Percentiles rank a stretch among this genome's conserved stretches.
Conservation (phyloP, 2,888 invertebrate genomes). For the Dioctria rufipes region DNA sequence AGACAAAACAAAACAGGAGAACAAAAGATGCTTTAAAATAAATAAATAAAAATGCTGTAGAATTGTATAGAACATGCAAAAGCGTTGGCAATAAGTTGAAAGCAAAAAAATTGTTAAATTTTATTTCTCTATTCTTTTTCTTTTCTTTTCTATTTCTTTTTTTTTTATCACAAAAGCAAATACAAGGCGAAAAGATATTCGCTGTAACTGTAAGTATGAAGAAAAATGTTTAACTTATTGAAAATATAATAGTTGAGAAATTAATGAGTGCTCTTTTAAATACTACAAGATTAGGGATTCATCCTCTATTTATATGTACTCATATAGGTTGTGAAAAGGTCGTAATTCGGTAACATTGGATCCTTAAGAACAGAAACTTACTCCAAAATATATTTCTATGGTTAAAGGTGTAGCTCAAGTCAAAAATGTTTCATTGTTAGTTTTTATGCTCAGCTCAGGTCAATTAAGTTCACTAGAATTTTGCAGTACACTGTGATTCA, state of each 20-base stretch:
- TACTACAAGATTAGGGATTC: too few relatives aligned
- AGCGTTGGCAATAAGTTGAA: slow-evolving; percentile 23
- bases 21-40: background rate
- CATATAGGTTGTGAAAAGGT: too few relatives aligned
- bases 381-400: too few relatives aligned
- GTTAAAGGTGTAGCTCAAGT: too few relatives aligned
- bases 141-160: background rate
- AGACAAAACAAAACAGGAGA: too few relatives aligned
- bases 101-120: slow-evolving; percentile 9
- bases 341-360: too few relatives aligned
- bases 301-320: too few relatives aligned
- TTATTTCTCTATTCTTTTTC: slow-evolving; percentile 8
- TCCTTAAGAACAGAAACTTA: too few relatives aligned
- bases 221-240: slow-evolving; percentile 33
- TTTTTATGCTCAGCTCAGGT: too few relatives aligned
- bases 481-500: too few relatives aligned
- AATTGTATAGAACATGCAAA: slow-evolving; percentile 14
- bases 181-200: background rate
- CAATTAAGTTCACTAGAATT: too few relatives aligned
- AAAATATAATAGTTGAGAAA: slow-evolving; percentile 33
- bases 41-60: slow-evolving; percentile 25
- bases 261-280: background rate
- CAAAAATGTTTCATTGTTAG: too few relatives aligned
- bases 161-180: background rate
- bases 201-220: slow-evolving; percentile 22